Base-by-base conservation (phyloP, 2,113 vertebrate genomes). In the Chaenogobius annularis region DNA sequence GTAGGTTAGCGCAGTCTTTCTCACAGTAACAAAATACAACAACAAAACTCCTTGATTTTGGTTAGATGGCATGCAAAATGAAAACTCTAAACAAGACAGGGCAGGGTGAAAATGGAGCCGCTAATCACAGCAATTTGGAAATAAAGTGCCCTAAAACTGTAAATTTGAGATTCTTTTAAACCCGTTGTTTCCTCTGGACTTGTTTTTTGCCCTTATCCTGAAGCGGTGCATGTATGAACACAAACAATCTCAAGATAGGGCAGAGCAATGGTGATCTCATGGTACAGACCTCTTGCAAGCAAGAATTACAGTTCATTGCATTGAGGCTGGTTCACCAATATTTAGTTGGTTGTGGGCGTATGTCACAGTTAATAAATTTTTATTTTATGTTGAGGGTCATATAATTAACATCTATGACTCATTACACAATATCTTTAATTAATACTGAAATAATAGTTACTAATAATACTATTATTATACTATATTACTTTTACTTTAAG, bases 1-100 rank as follows among this genome's bases (percentile, higher is more conserved):
- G 65, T 80, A 78, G 80, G 72, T 66, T 67, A 81, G 70, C 72
- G 44, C 59, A 54, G 59, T 77, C 47, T 67, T 70, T 90, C 85
- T 88, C 87, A 89, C 81, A 10, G 68, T 73, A 19, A 69, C 69
- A 46, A 52, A 66, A 15, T 72, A 69, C 59, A 69, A 58, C 59
- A 69, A 58, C 69, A 58, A 76, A 50, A 73, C 35, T 67, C 69
- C 75, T 66, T 82, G 73, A 75, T 78, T 35, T 58, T 20, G 14
- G 69, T 74, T 59, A 20, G 17, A 71, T 68, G 40, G 66, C 50
- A 35, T 61, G 48, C 56, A 70, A 66, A 68, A 11, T 40, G 2
- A 46, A 73, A 56, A 19, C 52, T 63, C 3, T 47, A 26, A 23
- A 64, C 61, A 63, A 66, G 64, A 66, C n/a, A 69, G 50, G 26